Evolutionary conservation across 53 echinoderm and acorn worm species (phyloP).

Genomic region (Patiria pectinifera): DNA sequence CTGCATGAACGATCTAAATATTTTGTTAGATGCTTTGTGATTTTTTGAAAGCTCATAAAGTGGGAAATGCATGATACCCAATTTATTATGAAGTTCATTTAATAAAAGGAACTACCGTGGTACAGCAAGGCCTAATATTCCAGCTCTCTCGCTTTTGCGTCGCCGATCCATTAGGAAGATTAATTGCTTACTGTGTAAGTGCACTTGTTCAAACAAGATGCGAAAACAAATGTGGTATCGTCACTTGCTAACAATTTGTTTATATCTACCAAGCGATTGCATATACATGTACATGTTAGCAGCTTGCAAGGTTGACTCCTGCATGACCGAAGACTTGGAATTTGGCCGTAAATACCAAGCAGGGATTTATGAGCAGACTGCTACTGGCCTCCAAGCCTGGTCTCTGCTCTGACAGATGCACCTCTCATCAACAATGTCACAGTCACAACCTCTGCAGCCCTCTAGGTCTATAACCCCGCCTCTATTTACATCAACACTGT

Average conservation of each 20-base stretch:
- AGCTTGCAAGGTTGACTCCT: not conserved
- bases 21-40: no score
- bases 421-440: not conserved
- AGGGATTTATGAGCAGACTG: constrained; percentile 42
- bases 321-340: constrained; percentile 30
- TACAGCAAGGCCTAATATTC: not conserved
- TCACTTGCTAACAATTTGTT: not conserved
- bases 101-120: not conserved
- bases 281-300: not conserved
- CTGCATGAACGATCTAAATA: no score
- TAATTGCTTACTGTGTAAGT: not conserved
- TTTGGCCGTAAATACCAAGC: constrained; percentile 10
- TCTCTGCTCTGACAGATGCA: not conserved
- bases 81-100: no score
- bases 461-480: not conserved
- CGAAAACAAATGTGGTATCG: not conserved
- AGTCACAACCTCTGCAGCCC: not conserved
- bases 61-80: no score
- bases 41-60: no score
- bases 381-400: not conserved
- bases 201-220: constrained; percentile 15
- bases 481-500: not conserved
- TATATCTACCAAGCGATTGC: not conserved
- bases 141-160: not conserved
- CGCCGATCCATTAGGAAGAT: not conserved